Conservation (phyloP, 1,140 invertebrate species). For the Eurosta solidaginis region DNA sequence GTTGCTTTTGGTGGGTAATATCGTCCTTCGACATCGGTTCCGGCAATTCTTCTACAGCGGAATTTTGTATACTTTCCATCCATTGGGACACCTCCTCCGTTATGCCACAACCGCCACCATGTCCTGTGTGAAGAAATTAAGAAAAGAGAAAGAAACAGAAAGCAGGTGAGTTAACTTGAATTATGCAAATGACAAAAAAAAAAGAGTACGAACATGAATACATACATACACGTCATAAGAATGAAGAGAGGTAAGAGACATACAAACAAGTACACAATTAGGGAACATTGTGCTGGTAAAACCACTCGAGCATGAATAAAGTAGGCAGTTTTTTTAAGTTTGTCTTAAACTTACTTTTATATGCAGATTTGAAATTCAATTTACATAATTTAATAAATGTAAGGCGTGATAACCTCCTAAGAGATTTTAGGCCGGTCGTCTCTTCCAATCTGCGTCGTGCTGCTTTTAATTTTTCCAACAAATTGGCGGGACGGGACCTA, state of each 20-base stretch:
- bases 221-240: not conserved
- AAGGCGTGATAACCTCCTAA: too few relatives aligned
- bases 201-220: not conserved
- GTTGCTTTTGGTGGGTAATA: slow-evolving; percentile 34
- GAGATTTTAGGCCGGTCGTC: too few relatives aligned
- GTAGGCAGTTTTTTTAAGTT: too few relatives aligned
- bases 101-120: slow-evolving; percentile 83
- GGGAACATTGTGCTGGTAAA: too few relatives aligned
- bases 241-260: not conserved
- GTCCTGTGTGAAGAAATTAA: slow-evolving; percentile 63
- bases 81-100: slow-evolving; percentile 84
- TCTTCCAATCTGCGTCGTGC: too few relatives aligned
- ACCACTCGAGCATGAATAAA: too few relatives aligned
- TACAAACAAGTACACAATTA: too few relatives aligned
- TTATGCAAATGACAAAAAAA: not conserved
- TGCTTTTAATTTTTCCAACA: too few relatives aligned
- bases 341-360: too few relatives aligned
- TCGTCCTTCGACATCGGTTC: slow-evolving; percentile 58
- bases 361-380: too few relatives aligned
- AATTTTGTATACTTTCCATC: slow-evolving; percentile 92
- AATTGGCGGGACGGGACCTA: too few relatives aligned
- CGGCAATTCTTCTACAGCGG: slow-evolving; percentile 65
- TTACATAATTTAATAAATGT: too few relatives aligned
- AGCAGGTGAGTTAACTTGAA: not conserved
- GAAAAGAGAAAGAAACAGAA: slow-evolving; percentile 24